Base-by-base conservation (phyloP, 2,888 invertebrate genomes). In the Parnassius mnemosyne region DNA sequence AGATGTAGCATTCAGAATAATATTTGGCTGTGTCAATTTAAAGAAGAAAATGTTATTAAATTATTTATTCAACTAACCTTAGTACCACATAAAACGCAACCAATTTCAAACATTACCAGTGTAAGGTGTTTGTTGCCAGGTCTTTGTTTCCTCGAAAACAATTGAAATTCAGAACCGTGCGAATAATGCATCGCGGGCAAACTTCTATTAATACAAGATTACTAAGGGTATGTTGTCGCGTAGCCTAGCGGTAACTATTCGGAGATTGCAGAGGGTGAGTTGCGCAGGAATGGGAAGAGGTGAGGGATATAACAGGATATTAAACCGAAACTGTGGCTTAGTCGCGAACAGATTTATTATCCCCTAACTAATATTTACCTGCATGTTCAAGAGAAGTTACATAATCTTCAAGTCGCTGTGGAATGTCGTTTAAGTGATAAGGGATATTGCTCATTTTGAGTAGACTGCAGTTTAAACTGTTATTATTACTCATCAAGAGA, bases 281-380 rank as follows among this genome's bases (percentile, higher is more conserved):
- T 47, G 41, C 13, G 20, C 34, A 43, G 52, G 13, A 44, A 44
- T 20, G 20, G 20, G 51, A 34, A 3, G 53, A 34, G n/a, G 20
- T 34, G 5, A 34, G 42, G 49, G 46, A 53, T 62, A 62, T 54
- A 54, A 62, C 62, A 57, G 62, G 62, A 62, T 58, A 62, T 62
- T 62, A 62, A 62, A 54, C 62, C 49, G 20, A 62, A 58, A 62
- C 57, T 58, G 49, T 50, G 57, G 44, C 53, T 49, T 57, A 53
- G 50, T 44, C 42, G 43, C 62, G 34, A 53, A 62, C 47, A 62
- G 56, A 61, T 61, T 61, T 61, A 57, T 62, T 57, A 62, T 58
- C 53, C 50, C 16, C 57, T 16, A 57, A 62, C 62, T 62, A 62
- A 62, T 54, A 58, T 62, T 62, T 54, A 57, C 62, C 62, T 62